Conservation (phyloP, 2,113 vertebrate genomes). For the Willisornis vidua region DNA sequence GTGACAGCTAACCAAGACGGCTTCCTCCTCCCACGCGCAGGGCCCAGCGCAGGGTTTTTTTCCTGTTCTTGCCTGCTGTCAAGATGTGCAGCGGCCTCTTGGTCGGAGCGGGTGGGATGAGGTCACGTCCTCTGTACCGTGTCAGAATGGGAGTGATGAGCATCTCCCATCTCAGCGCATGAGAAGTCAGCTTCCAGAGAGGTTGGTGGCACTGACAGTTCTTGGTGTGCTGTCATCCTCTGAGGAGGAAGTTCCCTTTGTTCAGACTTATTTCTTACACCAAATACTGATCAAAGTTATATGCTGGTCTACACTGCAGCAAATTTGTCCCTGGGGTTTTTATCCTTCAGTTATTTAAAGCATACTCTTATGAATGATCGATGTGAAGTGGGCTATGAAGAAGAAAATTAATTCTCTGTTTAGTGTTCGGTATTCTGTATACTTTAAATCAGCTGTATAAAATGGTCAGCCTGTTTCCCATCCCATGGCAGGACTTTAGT, state of each 20-base stretch:
- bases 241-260: neutral
- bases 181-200: neutral
- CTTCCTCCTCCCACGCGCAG: conserved; percentile 56
- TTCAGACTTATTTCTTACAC: neutral
- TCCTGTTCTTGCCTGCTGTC: neutral
- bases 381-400: neutral
- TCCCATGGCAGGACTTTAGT: neutral
- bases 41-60: neutral
- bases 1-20: conserved; percentile 44
- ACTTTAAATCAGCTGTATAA: neutral
- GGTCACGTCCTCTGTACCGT: neutral
- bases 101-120: neutral
- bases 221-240: neutral
- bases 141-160: neutral
- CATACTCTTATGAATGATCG: neutral
- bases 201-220: neutral
- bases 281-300: neutral
- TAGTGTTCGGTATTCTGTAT: neutral
- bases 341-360: neutral
- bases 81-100: neutral
- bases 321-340: neutral
- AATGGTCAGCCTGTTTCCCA: neutral
- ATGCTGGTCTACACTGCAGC: neutral
- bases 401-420: neutral
- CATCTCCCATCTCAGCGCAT: neutral